Evolutionary conservation across 2,888 invertebrate species (phyloP), one percentile per base, ranked within the genome.

Genomic region (Ferrisia virgata): DNA sequence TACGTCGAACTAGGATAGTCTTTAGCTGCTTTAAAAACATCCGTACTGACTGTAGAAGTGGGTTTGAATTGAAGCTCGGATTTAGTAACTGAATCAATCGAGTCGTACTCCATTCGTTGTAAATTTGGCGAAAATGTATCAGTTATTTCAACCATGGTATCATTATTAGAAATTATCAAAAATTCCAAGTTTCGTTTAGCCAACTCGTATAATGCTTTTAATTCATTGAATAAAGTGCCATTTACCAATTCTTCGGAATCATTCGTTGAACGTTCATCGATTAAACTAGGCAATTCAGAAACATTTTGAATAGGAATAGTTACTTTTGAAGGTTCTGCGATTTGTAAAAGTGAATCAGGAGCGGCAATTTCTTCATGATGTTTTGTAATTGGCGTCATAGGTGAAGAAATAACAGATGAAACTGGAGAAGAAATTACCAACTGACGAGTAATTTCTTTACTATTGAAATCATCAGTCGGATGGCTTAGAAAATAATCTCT

Each of bases 131-230:
- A 53, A 53, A 3, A 25, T 64, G 58, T 4, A 64, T 33, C n/a
- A 1, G 0, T 33, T 5, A 72, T 6, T 33, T 72, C 72, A 18
- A 79, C 15, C 5, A 47, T 28, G 1, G 82, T 28, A 28, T 82
- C 82, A n/a, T 82, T 82, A 25, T 28, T 82, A 11, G 39, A 69
- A 43, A 82, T 82, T 9, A 82, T 64, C 9, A 40, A 43, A 43
- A 31, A 72, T 28, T 82, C 82, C 18, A 82, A 43, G 39, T 72
- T 39, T 2, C 6, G 11, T 18, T 82, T 72, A 0, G 82, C 82
- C 25, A 82, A 69, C n/a, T 11, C 69, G 15, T 72, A 72, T 39
- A 82, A 43, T 3, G 82, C 82, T n/a, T 82, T 82, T 31, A 82
- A 31, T 64, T 82, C 82, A 40, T 36, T 2, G 39, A 82, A 69